These are phyloP conservation scores for Myotis pilosus DNA, from an alignment of 2,797 vertebrate species.

Conservation along the genomic window DNA sequence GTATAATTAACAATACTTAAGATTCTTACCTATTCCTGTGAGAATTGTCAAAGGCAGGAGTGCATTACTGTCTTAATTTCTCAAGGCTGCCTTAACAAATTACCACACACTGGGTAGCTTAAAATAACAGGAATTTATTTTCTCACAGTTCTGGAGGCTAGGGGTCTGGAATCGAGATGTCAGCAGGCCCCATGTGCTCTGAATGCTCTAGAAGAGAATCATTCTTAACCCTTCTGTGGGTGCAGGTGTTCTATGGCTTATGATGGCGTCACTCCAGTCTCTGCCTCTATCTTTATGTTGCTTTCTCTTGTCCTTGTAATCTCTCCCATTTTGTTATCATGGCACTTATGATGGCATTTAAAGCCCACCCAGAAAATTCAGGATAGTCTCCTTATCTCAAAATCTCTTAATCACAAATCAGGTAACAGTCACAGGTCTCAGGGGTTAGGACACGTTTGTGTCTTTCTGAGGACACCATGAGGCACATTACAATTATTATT, in stretches of 20 bases:
- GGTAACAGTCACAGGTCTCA: background rate
- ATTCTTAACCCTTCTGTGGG: background rate
- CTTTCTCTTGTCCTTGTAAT: background rate
- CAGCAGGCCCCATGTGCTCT: background rate
- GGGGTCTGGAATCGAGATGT: background rate
- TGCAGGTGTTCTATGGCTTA: background rate
- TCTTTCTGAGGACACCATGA: background rate
- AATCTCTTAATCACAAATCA: background rate
- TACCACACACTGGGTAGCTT: background rate
- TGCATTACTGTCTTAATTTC: background rate
- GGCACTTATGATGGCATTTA: background rate
- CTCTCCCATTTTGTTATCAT: background rate
- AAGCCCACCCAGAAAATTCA: background rate
- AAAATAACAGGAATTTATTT: background rate
- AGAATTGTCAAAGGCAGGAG: background rate
- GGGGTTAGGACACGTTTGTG: background rate
- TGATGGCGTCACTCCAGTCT: background rate
- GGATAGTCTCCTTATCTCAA: background rate
- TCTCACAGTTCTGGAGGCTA: background rate
- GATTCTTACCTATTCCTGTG: background rate
- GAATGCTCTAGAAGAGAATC: background rate
- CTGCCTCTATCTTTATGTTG: background rate
- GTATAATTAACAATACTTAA: background rate
- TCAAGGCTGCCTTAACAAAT: background rate
- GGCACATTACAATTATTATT: background rate